Conservation (phyloP, 1,140 invertebrate genomes). For the Lineus longissimus region DNA sequence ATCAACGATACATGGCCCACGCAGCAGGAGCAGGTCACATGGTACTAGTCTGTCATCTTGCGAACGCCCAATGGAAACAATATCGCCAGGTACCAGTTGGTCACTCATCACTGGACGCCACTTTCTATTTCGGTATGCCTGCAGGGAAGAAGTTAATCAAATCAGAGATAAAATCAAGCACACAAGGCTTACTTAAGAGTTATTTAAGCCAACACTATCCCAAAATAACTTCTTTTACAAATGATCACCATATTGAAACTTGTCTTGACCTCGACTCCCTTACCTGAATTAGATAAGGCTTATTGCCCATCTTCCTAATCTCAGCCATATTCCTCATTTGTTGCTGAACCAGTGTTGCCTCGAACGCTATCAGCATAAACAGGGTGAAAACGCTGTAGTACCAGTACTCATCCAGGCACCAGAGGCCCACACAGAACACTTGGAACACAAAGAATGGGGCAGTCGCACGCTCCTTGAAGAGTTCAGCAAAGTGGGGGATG, state of each 20-base stretch:
- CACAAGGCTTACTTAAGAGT: no score
- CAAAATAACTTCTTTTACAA: slow-evolving; percentile 10
- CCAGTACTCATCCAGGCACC: slow-evolving; percentile 90
- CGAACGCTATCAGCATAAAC: slow-evolving; percentile 95
- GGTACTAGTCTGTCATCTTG: slow-evolving; percentile 89
- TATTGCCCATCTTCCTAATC: slow-evolving; percentile 99
- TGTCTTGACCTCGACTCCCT: background rate
- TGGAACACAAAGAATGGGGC: slow-evolving; percentile 96
- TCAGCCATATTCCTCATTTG: slow-evolving; percentile 98
- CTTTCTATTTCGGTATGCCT: slow-evolving; percentile 88
- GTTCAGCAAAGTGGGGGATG: slow-evolving; percentile 91
- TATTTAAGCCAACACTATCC: no score
- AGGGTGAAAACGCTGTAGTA: slow-evolving; percentile 97
- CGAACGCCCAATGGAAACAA: slow-evolving; percentile 88
- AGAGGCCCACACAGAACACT: slow-evolving; percentile 95
- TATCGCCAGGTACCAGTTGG: slow-evolving; percentile 91
- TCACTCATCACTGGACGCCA: slow-evolving; percentile 86
- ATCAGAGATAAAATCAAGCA: no score
- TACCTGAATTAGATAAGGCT: slow-evolving; percentile 84
- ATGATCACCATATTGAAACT: slow-evolving; percentile 10
- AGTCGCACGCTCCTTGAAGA: slow-evolving; percentile 95
- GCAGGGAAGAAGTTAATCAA: slow-evolving; percentile 23
- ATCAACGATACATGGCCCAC: slow-evolving; percentile 94
- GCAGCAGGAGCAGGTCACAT: slow-evolving; percentile 90
- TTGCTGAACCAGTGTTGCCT: slow-evolving; percentile 96